A percentile compares a stretch with the other conserved stretches of the same genome.
These are phyloP conservation scores for Tragelaphus imberbis DNA, from an alignment of 2,113 vertebrate species.

Conservation along the genomic window DNA sequence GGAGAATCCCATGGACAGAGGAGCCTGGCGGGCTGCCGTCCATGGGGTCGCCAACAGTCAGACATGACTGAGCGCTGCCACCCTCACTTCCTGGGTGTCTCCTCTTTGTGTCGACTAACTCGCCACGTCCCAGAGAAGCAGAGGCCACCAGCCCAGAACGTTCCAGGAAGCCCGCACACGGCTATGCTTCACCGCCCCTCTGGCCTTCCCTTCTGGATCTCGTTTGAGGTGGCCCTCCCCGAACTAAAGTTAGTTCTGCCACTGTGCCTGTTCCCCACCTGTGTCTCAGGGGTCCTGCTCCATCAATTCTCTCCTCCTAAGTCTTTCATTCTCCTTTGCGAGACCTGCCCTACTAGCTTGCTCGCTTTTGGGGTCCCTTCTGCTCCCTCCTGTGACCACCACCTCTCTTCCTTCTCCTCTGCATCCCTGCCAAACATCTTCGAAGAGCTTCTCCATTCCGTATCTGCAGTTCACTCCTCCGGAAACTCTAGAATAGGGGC, in stretches of 20 bases:
- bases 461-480: neutral
- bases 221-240: rapidly evolving
- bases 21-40: neutral
- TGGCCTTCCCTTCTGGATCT: neutral
- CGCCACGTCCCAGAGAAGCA: neutral
- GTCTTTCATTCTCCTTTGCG: neutral
- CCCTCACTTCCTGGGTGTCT: neutral
- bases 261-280: no score
- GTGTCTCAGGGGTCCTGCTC: neutral
- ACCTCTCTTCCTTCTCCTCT: neutral
- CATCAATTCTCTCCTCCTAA: neutral
- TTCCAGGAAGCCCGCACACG: neutral
- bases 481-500: neutral
- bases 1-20: neutral
- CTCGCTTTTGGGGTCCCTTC: neutral
- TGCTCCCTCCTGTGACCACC: neutral
- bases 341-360: no score
- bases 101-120: neutral
- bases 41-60: neutral
- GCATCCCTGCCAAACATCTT: neutral
- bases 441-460: neutral
- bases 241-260: neutral
- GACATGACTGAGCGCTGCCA: neutral
- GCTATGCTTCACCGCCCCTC: neutral
- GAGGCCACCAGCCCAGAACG: neutral